These are phyloP conservation scores for Arrhopalites spinosus DNA, from an alignment of 2,888 invertebrate genomes.

Conservation along the genomic window DNA sequence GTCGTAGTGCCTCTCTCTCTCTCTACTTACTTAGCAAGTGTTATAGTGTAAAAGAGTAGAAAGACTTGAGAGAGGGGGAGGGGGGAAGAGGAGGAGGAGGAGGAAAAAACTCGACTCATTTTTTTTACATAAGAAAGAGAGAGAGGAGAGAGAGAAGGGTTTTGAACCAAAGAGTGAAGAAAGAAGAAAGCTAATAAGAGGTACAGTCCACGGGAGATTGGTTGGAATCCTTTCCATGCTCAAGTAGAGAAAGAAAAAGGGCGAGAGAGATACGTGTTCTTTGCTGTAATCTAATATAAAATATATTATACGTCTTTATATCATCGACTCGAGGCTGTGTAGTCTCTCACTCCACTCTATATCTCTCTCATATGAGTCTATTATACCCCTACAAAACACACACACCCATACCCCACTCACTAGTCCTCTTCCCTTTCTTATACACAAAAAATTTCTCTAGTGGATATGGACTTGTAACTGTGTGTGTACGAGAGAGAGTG, in stretches of 20 bases:
- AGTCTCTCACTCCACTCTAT: background rate
- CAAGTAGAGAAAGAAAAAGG: background rate
- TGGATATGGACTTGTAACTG: conserved; percentile 21
- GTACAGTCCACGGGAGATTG: background rate
- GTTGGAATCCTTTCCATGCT: background rate
- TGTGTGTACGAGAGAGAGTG: background rate
- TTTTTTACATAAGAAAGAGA: background rate
- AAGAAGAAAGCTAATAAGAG: background rate
- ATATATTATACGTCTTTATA: conserved; percentile 27
- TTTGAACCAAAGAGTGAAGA: background rate
- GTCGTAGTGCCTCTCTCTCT: background rate
- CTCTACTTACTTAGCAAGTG: background rate
- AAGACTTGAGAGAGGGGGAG: background rate
- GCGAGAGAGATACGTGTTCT: conserved; percentile 1
- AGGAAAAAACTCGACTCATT: background rate
- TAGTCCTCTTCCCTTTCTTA: background rate
- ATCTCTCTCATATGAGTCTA: background rate
- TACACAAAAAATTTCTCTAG: too few species aligned
- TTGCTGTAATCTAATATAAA: conserved; percentile 29
- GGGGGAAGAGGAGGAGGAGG: conserved; percentile 2
- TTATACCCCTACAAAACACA: background rate
- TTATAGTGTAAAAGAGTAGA: background rate
- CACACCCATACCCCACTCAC: background rate
- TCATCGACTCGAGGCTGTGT: conserved; percentile 20
- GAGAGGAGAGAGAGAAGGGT: background rate